phyloP scores from a whole-genome alignment of 2,888 invertebrate genomes.

The Dicyrtomina minuta region DNA sequence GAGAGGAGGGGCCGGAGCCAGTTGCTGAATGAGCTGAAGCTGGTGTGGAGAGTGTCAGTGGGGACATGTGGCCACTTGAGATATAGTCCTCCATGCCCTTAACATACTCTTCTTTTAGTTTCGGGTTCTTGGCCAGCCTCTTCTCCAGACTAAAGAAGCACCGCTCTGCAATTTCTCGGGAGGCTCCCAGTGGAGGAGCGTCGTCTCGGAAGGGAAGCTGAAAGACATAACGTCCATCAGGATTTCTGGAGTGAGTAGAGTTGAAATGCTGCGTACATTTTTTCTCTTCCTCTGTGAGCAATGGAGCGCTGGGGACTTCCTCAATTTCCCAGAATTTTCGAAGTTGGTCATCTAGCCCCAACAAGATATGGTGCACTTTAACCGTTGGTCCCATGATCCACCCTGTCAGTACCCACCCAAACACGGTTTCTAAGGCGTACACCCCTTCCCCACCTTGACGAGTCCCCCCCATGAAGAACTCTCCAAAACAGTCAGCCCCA shows the following conservation, averaged over 20 bases:
- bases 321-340: not conserved
- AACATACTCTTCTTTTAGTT: too few relatives aligned
- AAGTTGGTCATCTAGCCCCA: not conserved
- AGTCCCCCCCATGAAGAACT: not conserved
- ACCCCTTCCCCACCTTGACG: not conserved
- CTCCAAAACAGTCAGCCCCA: not conserved
- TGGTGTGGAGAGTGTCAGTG: too few relatives aligned
- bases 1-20: not conserved
- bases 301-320: not conserved
- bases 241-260: not conserved
- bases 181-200: not conserved
- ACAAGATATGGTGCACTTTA: too few relatives aligned
- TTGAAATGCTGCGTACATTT: slow-evolving; percentile 5
- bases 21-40: too few relatives aligned
- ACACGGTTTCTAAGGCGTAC: too few relatives aligned
- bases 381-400: not conserved
- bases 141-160: not conserved
- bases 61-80: too few relatives aligned
- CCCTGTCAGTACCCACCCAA: slow-evolving; percentile 1
- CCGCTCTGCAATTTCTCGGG: not conserved
- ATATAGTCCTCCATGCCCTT: too few relatives aligned
- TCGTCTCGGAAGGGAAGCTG: not conserved
- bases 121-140: not conserved
- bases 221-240: slow-evolving; percentile 1
- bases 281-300: not conserved